phyloP scores from a whole-genome alignment of 1,140 invertebrate genomes.

The Chymomyza costata region DNA sequence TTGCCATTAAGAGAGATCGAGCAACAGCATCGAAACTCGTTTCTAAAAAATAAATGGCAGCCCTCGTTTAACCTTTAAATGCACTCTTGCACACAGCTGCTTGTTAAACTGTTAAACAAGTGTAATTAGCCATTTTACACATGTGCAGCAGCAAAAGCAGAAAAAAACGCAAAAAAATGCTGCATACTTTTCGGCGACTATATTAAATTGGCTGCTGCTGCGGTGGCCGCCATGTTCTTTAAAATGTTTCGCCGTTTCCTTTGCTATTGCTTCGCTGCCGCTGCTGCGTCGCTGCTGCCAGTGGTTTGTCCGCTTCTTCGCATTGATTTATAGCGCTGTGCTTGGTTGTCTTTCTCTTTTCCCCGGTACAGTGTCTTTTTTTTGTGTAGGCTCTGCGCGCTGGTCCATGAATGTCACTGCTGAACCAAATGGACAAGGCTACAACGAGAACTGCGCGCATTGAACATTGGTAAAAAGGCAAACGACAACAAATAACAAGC shows the following conservation, averaged over 20 bases:
- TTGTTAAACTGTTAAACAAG: no score
- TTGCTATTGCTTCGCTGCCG: no score
- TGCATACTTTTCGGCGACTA: slow-evolving; percentile 14
- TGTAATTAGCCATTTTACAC: no score
- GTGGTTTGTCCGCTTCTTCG: slow-evolving; percentile 29
- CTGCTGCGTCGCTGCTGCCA: neutral
- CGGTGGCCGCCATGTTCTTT: slow-evolving; percentile 30
- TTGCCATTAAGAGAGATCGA: no score
- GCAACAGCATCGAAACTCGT: no score
- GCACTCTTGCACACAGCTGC: no score
- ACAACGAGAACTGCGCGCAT: slow-evolving; percentile 21
- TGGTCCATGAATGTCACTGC: slow-evolving; percentile 66
- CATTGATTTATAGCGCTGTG: slow-evolving; percentile 58
- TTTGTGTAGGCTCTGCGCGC: slow-evolving; percentile 39
- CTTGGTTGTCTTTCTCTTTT: slow-evolving; percentile 5
- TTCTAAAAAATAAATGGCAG: no score
- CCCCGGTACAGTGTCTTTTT: neutral
- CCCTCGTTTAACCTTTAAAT: no score
- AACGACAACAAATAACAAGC: slow-evolving; percentile 43
- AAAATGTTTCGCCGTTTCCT: no score
- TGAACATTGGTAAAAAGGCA: slow-evolving; percentile 37
- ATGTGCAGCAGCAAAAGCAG: no score
- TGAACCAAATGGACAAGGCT: slow-evolving; percentile 58
- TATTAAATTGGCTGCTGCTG: slow-evolving; percentile 15
- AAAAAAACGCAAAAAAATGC: slow-evolving; percentile 14